Conservation (phyloP, 2,113 vertebrate genomes). For the Charadrius vociferus region DNA sequence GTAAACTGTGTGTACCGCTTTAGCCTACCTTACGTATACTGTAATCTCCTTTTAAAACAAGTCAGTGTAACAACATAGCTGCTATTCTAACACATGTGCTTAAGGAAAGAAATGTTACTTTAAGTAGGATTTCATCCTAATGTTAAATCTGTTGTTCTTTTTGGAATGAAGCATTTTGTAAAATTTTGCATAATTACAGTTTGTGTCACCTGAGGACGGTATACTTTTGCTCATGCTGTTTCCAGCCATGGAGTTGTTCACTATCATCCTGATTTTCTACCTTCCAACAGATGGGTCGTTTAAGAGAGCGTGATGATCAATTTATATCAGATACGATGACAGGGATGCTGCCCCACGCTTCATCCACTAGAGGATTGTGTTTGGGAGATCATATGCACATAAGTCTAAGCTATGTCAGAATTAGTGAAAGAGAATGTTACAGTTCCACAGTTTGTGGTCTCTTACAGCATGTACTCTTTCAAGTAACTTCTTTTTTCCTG, state of each 20-base stretch:
- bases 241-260: neutral
- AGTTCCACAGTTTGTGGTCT: rapidly evolving
- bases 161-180: neutral
- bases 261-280: neutral
- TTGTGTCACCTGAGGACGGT: neutral
- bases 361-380: neutral
- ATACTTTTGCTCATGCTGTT: neutral
- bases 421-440: neutral
- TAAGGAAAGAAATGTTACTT: neutral
- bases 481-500: neutral
- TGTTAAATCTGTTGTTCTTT: neutral
- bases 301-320: neutral
- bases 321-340: neutral
- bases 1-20: neutral
- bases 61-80: neutral
- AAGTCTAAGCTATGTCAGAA: neutral
- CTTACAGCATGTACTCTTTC: neutral
- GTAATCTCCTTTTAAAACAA: neutral
- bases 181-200: neutral
- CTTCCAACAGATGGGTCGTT: neutral
- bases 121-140: neutral
- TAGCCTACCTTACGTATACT: neutral
- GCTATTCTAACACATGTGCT: neutral
- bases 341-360: neutral
- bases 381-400: neutral